Evolutionary conservation across 2,888 invertebrate genomes (phyloP).

Genomic region (Plusia festucae): DNA sequence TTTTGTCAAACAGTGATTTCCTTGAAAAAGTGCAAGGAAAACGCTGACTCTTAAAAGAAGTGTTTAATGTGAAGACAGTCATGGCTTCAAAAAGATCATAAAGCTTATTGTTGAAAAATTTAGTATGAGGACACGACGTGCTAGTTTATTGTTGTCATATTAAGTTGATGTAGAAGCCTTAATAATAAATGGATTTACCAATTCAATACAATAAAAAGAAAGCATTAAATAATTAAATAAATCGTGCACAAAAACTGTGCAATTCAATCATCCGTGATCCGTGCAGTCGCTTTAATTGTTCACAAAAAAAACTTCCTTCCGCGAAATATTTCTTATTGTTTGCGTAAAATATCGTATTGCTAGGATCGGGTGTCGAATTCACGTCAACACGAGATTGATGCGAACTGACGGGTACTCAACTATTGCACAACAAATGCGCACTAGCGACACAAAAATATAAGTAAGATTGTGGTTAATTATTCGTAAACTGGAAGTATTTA

Average conservation of each 20-base stretch:
- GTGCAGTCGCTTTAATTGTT: slow-evolving; percentile 29
- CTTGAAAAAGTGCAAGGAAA: too few species aligned
- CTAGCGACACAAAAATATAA: slow-evolving; percentile 52
- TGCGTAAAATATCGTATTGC: slow-evolving; percentile 79
- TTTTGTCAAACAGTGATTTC: too few species aligned
- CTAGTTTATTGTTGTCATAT: too few species aligned
- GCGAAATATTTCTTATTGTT: slow-evolving; percentile 72
- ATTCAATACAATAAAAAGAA: background rate
- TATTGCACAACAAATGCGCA: slow-evolving; percentile 60
- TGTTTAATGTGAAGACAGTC: too few species aligned
- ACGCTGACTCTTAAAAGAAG: too few species aligned
- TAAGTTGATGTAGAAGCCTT: background rate
- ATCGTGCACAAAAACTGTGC: slow-evolving; percentile 29
- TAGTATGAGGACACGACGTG: background rate
- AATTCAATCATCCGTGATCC: slow-evolving; percentile 48
- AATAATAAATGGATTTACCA: background rate
- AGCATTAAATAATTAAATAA: slow-evolving; percentile 21
- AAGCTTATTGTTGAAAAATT: too few species aligned
- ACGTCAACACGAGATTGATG: slow-evolving; percentile 61
- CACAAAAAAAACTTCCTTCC: slow-evolving; percentile 81
- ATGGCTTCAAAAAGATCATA: too few species aligned
- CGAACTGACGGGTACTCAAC: slow-evolving; percentile 53
- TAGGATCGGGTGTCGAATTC: slow-evolving; percentile 74
- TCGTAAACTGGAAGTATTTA: slow-evolving; percentile 34
- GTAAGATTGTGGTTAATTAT: slow-evolving; percentile 19